Evolutionary conservation across 92 coral and sea anemone genomes (phyloP), one percentile per base, ranked within the genome.

Genomic region (Nematostella vectensis): DNA sequence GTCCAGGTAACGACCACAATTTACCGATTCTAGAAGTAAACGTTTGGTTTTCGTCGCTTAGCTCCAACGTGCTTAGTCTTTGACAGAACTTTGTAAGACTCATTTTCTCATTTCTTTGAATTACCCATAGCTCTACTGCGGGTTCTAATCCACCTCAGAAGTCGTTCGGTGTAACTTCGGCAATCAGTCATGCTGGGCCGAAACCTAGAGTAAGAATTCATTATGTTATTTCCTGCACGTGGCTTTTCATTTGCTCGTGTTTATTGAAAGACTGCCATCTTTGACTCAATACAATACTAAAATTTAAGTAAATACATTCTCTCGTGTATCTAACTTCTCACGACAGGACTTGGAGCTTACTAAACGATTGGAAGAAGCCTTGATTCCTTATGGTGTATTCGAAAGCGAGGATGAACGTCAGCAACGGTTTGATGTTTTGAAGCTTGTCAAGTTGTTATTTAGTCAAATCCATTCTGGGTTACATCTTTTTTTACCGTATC

Each of bases 401-500:
- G 97, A 89, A 45, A 73, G 80, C 25, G 97, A 89, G 25, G 97
- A 89, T 15, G 97, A 89, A 26, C 76, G 85, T 31, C 97, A 89
- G 16, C 97, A 89, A 64, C 78, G 97, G 97, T 85, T 48, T 47
- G 67, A 45, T 20, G 18, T 6, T 8, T 15, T 36, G 9, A 36
- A 8, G 8, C 42, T 36, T n/a, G n/a, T n/a, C n/a, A n/a, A n/a
- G n/a, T n/a, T n/a, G n/a, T n/a, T n/a, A n/a, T n/a, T n/a, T n/a
- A n/a, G n/a, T n/a, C n/a, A n/a, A n/a, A n/a, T n/a, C n/a, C 40
- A 33, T 33, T 6, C 40, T 33, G 6, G 6, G 15, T 33, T 33
- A 6, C 15, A 15, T 6, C 40, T 33, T 6, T 33, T 6, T 33
- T 33, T 33, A 33, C 15, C 15, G 6, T 44, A 25, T 47, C 57